These are phyloP conservation scores for Pseudomyrmex dendroicus DNA, from an alignment of 1,140 invertebrate genomes.

Conservation along the genomic window DNA sequence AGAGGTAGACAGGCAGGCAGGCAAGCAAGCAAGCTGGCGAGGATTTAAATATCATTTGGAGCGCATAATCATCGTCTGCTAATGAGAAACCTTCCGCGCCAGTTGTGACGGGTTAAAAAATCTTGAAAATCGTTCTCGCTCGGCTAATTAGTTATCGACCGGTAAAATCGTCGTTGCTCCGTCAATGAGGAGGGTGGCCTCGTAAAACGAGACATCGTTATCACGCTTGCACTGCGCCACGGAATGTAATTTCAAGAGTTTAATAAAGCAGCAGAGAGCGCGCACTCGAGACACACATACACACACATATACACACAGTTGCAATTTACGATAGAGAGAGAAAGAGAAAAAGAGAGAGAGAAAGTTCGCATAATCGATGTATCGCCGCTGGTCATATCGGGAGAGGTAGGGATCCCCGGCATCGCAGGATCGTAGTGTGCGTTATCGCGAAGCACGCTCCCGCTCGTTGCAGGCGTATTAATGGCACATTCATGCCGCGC, in stretches of 20 bases:
- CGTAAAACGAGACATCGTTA: conserved; percentile 37
- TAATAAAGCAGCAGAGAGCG: conserved; percentile 25
- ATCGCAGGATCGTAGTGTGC: neutral
- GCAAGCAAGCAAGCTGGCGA: too few species aligned
- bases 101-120: conserved; percentile 42
- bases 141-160: conserved; percentile 56
- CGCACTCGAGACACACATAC: conserved; percentile 19
- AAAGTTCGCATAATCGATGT: conserved; percentile 54
- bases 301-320: neutral
- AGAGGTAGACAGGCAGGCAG: neutral
- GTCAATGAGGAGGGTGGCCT: neutral
- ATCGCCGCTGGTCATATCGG: conserved; percentile 54
- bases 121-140: neutral
- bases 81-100: conserved; percentile 53
- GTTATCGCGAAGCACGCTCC: conserved; percentile 42
- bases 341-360: too few species aligned
- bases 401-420: neutral
- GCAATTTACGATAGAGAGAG: conserved; percentile 29
- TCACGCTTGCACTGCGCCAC: neutral
- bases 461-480: conserved; percentile 45
- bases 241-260: conserved; percentile 54
- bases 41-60: conserved; percentile 55
- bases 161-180: conserved; percentile 10
- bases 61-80: conserved; percentile 10
- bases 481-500: conserved; percentile 43